Evolutionary conservation across 2,797 vertebrate genomes (phyloP), one percentile per base, ranked within the genome.

Genomic region (Bufotes viridis): DNA sequence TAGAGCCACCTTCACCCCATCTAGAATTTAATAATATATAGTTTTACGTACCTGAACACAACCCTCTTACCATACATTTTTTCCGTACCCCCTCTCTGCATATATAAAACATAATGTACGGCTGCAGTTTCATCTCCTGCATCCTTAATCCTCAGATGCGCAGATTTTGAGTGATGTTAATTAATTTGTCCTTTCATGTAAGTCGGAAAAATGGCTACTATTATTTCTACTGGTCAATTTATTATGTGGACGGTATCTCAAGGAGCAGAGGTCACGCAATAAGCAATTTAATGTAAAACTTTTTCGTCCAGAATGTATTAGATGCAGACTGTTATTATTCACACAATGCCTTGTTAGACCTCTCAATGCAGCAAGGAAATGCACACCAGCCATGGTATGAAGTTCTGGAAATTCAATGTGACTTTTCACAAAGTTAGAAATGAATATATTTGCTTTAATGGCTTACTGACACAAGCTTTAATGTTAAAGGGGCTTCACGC

Each of bases 181-280:
- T 87, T 80, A 81, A 87, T 87, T 81, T 87, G 85, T 87, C 78
- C 85, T 81, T 87, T 81, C 85, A 72, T 87, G 67, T 63, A 61
- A 55, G 78, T 49, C 60, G 72, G 78, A 87, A 53, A 81, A 87
- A 87, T 13, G 26, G 78, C 51, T 87, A 51, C 29, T 81, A 87
- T 14, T 12, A 24, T 58, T 81, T 61, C 55, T 72, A 26, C 51
- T 86, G 26, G 85, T 86, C 65, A 51, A 72, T 72, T 81, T 80
- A 86, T 86, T 22, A 67, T 78, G 85, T 70, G 61, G 7, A 86
- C 34, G 20, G 60, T 58, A 72, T 87, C 65, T 53, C 53, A 60
- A 18, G 65, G 63, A 2, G 81, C 55, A 72, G 20, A 55, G 78
- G 85, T 87, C 63, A 61, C 1, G 18, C 63, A 42, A n/a, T 70